These are phyloP conservation scores for Phaethon lepturus DNA, from an alignment of 2,113 vertebrate species.

Conservation along the genomic window DNA sequence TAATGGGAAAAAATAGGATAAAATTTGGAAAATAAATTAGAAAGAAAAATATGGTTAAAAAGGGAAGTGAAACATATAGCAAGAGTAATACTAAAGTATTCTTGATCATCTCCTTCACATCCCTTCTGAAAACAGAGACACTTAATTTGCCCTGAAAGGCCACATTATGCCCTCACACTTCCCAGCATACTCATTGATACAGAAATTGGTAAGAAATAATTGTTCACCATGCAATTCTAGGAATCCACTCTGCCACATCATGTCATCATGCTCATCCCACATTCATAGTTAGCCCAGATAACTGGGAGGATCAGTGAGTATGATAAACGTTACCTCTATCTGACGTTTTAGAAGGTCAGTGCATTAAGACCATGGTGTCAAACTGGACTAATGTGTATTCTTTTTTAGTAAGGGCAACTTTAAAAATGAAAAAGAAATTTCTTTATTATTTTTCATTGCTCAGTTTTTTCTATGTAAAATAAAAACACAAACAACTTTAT, in stretches of 20 bases:
- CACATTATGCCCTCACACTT: background rate
- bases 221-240: background rate
- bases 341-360: background rate
- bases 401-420: background rate
- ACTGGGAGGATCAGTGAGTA: background rate
- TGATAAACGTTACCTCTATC: background rate
- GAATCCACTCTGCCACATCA: background rate
- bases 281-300: background rate
- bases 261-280: background rate
- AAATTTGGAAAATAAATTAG: background rate
- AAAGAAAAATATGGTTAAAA: background rate
- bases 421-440: background rate
- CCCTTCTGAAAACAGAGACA: background rate
- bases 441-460: background rate
- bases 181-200: background rate
- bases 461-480: background rate
- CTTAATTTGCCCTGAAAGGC: background rate
- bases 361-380: background rate
- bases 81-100: background rate
- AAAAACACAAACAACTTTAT: background rate
- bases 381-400: background rate
- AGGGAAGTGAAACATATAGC: background rate
- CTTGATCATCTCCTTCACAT: background rate
- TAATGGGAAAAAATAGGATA: background rate
- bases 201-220: background rate